Evolutionary conservation across 2,113 vertebrate genomes (phyloP), one percentile per base, ranked within the genome.

Genomic region (Castor canadensis): DNA sequence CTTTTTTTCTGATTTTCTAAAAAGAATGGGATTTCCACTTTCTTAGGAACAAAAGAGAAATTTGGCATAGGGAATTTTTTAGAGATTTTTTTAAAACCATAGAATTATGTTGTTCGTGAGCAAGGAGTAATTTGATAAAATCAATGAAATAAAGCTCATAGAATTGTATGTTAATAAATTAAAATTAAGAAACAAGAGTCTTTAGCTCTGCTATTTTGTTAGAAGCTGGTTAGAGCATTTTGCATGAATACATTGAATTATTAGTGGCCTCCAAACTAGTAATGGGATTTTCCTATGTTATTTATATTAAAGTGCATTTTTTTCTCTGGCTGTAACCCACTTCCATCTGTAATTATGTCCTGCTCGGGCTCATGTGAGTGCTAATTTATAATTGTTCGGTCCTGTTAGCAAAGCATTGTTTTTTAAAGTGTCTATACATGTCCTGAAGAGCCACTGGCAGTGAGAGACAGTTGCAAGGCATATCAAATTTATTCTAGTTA

Each of bases 281-380:
- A 67, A 56, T 90, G 76, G 85, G 54, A 0, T 13, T 93, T 81
- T 81, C 80, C 58, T 72, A 4, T 32, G 38, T 92, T 82, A 30
- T 9, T 94, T 20, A 73, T 87, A 87, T 82, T 76, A 72, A 92
- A 94, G 60, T 95, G 30, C 4, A 38, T 77, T 84, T 93, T 91
- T 93, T 91, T 89, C 9, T 87, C 81, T 35, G 40, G 49, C 43
- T 56, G n/a, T 72, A 72, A 84, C 24, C 38, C 16, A 81, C 26
- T 73, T 90, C 17, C 30, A 38, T 88, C 87, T 35, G 38, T 90
- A 89, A 94, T 77, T 82, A 54, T 38, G 8, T 87, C 79, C 85
- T 66, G 3, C 43, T 79, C 30, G 81, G 30, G 38, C 47, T 95
- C 16, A 43, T 15, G 1, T 9, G 4, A 85, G 9, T 69, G 24